Conservation (phyloP, 2,797 vertebrate species). For the Arrhamphus sclerolepis region DNA sequence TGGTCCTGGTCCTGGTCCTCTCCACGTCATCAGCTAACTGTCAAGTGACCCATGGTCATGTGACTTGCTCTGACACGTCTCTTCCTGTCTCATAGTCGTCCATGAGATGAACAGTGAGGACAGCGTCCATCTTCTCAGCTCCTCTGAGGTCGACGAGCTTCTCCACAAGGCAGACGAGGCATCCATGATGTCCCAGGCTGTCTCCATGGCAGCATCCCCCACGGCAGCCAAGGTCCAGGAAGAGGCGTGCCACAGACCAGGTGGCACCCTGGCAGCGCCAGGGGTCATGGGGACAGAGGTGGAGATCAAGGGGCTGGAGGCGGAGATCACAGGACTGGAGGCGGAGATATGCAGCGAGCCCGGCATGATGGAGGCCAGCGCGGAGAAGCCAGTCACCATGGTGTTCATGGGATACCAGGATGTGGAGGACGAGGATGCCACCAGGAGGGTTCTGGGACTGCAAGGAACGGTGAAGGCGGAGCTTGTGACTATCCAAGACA, state of each 20-base stretch:
- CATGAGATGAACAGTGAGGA: conserved; percentile 88
- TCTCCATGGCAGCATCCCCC: conserved; percentile 22
- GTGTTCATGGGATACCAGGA: conserved; percentile 97
- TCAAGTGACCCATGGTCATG: too few species aligned
- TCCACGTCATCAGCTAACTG: too few species aligned
- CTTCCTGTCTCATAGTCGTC: conserved; percentile 82
- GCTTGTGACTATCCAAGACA: conserved; percentile 88
- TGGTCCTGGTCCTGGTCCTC: too few species aligned
- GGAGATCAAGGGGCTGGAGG: conserved; percentile 81
- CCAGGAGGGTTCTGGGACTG: conserved; percentile 89
- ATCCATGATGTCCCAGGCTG: conserved; percentile 73
- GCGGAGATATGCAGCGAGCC: conserved; percentile 28
- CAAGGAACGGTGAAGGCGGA: conserved; percentile 92
- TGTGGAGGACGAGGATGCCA: conserved; percentile 91
- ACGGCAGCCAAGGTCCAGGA: conserved; percentile 67
- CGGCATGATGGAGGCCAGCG: conserved; percentile 67
- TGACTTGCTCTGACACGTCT: neutral
- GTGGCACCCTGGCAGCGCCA: too few species aligned
- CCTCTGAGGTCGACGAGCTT: conserved; percentile 90
- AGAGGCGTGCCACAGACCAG: conserved; percentile 53
- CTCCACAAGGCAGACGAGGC: conserved; percentile 91
- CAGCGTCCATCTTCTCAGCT: conserved; percentile 87
- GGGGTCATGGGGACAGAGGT: too few species aligned
- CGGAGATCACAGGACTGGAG: too few species aligned
- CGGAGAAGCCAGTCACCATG: conserved; percentile 92